These are phyloP conservation scores for Uropsilus gracilis DNA, from an alignment of 2,113 vertebrate genomes.

Conservation along the genomic window DNA sequence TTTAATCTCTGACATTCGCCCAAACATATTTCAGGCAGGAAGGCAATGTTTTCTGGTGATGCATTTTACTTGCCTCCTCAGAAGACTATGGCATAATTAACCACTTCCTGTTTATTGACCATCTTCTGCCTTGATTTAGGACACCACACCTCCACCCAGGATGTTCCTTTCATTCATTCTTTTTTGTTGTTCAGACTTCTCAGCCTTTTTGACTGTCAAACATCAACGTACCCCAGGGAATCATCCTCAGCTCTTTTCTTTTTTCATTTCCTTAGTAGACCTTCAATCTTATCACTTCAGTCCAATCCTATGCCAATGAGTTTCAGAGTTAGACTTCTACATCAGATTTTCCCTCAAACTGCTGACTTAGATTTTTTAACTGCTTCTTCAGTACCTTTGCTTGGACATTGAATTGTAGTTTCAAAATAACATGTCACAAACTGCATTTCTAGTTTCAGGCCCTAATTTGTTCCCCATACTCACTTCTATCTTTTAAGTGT, in stretches of 20 bases:
- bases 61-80: conserved; percentile 57
- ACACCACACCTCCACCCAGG: neutral
- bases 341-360: neutral
- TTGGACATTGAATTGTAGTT: neutral
- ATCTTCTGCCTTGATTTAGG: neutral
- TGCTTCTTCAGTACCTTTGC: neutral
- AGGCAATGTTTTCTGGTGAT: conserved; percentile 17
- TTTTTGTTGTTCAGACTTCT: neutral
- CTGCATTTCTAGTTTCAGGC: neutral
- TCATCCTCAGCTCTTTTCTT: neutral
- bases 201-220: neutral
- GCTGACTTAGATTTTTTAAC: neutral
- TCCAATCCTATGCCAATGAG: neutral
- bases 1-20: conserved; percentile 60
- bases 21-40: conserved; percentile 28
- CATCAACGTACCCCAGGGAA: neutral
- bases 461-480: accelerated
- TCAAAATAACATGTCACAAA: neutral
- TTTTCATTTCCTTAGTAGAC: neutral
- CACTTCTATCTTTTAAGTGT: neutral
- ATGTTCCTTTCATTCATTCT: neutral
- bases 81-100: conserved; percentile 40
- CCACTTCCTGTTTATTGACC: neutral
- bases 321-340: neutral
- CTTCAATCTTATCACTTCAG: neutral